These are phyloP conservation scores for Procavia capensis DNA, from an alignment of 2,113 vertebrate species.

Conservation along the genomic window DNA sequence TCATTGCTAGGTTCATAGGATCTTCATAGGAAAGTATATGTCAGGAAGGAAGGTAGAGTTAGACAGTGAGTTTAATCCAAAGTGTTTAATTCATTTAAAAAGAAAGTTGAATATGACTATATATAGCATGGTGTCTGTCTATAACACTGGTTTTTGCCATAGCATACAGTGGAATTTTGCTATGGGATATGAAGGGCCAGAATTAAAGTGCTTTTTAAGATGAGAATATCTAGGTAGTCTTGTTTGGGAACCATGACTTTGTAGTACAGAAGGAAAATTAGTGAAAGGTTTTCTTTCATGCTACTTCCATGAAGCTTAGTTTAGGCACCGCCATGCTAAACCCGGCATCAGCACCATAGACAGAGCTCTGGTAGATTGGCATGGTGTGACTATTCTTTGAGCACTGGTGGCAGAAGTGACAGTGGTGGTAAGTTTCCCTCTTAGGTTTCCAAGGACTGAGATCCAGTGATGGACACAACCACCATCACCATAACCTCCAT, in stretches of 20 bases:
- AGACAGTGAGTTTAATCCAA: neutral
- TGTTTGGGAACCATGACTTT: neutral
- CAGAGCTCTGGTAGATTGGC: neutral
- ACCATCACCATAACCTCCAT: neutral
- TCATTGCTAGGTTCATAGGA: neutral
- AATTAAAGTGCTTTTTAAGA: neutral
- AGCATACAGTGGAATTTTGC: neutral
- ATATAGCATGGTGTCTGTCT: neutral
- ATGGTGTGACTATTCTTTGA: neutral
- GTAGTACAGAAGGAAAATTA: neutral
- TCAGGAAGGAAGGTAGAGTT: neutral
- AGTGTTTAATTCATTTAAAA: neutral
- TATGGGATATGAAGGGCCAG: neutral
- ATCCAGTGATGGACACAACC: neutral
- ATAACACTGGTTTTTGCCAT: neutral
- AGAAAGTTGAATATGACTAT: neutral
- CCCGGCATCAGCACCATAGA: neutral
- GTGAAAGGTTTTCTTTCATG: neutral
- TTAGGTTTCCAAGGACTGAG: neutral
- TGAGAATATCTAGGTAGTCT: neutral
- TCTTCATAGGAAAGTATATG: neutral
- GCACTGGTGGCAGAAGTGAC: rapidly evolving
- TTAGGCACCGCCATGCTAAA: neutral
- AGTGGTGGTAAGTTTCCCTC: neutral
- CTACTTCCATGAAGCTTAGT: neutral